Evolutionary conservation across 2,113 vertebrate species (phyloP).

Genomic region (Macrotis lagotis): DNA sequence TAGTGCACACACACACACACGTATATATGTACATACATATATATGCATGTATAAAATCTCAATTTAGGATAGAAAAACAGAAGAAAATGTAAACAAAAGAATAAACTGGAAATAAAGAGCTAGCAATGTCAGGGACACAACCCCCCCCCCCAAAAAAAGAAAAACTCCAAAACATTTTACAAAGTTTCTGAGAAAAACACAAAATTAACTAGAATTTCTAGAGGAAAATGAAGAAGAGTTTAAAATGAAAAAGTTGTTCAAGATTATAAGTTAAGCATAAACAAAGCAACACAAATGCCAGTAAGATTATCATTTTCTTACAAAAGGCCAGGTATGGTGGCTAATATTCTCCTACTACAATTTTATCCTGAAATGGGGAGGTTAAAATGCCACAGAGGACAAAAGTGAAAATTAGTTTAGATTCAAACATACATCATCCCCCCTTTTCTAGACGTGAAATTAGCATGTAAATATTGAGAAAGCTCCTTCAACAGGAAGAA

Average conservation of each 20-base stretch:
- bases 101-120: neutral
- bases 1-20: too few species aligned
- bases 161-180: neutral
- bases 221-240: neutral
- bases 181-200: neutral
- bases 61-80: neutral
- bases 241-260: neutral
- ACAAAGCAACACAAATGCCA: neutral
- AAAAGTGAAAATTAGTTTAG: neutral
- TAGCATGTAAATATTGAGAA: neutral
- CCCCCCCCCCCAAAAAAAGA: neutral
- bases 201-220: neutral
- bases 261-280: neutral
- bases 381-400: fast-evolving
- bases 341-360: neutral
- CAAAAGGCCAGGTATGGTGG: neutral
- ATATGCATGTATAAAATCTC: neutral
- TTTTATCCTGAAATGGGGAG: neutral
- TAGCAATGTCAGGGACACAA: neutral
- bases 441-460: neutral
- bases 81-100: neutral
- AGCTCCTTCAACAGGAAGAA: neutral
- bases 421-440: neutral
- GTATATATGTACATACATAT: too few species aligned
- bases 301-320: neutral